Conservation (phyloP, 1,140 invertebrate genomes). For the Lepidurus packardi region DNA sequence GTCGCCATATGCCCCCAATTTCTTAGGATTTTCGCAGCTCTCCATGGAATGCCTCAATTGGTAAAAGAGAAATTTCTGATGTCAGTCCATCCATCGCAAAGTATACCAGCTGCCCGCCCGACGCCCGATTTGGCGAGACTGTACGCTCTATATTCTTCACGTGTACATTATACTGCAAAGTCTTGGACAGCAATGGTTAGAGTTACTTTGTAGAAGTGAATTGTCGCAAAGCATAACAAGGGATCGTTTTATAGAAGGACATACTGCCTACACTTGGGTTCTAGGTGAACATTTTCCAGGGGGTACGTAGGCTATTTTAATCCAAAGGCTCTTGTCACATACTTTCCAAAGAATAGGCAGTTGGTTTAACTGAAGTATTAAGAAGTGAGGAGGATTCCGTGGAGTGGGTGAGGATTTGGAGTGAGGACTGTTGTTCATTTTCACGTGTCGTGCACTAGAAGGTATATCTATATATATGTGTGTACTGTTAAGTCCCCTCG, state of each 20-base stretch:
- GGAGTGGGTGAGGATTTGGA: constrained; percentile 18
- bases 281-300: not conserved
- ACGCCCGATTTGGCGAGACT: too few species aligned
- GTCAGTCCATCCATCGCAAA: not conserved
- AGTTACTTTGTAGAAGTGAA: too few species aligned
- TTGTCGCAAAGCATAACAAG: too few species aligned
- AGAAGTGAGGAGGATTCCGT: constrained; percentile 7
- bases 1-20: constrained; percentile 13
- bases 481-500: constrained; percentile 13
- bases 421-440: constrained; percentile 19
- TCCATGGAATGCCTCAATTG: not conserved
- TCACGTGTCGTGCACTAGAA: constrained; percentile 6
- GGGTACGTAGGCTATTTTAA: not conserved
- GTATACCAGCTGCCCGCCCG: not conserved
- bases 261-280: not conserved
- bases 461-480: not conserved
- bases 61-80: not conserved
- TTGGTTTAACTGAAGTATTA: constrained; percentile 16
- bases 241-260: too few species aligned
- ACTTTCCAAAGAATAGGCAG: constrained; percentile 9
- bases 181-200: too few species aligned
- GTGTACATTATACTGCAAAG: too few species aligned
- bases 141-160: too few species aligned
- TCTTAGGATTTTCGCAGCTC: not conserved
- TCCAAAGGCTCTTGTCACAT: not conserved